Evolutionary conservation across 2,888 invertebrate species (phyloP).

Genomic region (Elmis aenea): DNA sequence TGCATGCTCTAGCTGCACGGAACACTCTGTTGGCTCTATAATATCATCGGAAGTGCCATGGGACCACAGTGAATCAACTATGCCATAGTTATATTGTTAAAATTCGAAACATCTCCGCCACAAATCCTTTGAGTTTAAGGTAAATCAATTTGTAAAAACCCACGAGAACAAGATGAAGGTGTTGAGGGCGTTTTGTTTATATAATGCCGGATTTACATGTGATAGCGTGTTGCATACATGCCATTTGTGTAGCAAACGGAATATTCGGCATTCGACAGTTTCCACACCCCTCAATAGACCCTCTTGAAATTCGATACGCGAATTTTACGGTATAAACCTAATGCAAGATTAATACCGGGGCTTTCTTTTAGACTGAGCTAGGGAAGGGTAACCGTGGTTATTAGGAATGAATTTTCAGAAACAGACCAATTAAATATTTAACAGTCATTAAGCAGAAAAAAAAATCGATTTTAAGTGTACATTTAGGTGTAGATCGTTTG

Average conservation of each 20-base stretch:
- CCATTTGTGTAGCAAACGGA: slow-evolving; percentile 26
- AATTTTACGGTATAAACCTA: slow-evolving; percentile 28
- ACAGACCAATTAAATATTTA: no score
- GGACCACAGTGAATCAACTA: no score
- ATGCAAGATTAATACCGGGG: slow-evolving; percentile 34
- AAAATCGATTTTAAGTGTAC: slow-evolving; percentile 24
- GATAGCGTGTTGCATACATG: slow-evolving; percentile 27
- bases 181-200: slow-evolving; percentile 22
- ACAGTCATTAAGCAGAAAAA: not conserved
- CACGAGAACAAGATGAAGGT: slow-evolving; percentile 11
- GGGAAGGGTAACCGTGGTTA: no score
- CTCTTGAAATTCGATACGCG: slow-evolving; percentile 31
- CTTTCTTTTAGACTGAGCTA: no score
- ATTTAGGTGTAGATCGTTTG: no score
- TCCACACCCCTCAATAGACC: slow-evolving; percentile 22
- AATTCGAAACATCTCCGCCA: slow-evolving; percentile 5
- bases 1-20: no score
- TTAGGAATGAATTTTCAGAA: no score
- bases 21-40: no score
- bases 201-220: slow-evolving; percentile 24
- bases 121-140: slow-evolving; percentile 17
- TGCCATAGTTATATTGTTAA: not conserved
- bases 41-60: no score
- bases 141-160: slow-evolving; percentile 23
- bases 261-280: slow-evolving; percentile 17